Evolutionary conservation across 1,140 invertebrate species (phyloP).

Genomic region (Pollicipes pollicipes): DNA sequence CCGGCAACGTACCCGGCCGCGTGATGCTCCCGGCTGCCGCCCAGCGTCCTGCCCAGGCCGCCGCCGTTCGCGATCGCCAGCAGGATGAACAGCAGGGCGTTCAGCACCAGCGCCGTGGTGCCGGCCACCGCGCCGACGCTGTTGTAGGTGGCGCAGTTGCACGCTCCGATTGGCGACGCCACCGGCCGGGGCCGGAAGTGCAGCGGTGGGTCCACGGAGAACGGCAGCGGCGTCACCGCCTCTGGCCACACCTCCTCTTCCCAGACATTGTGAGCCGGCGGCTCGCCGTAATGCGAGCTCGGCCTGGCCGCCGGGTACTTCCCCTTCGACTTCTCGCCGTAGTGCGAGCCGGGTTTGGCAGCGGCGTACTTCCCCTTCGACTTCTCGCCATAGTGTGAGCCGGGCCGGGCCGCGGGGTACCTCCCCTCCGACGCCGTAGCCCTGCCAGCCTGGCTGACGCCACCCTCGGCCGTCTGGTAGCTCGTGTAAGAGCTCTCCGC

Average conservation of each 20-base stretch:
- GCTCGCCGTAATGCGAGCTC: too few relatives aligned
- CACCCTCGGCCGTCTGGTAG: neutral
- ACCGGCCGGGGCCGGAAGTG: neutral
- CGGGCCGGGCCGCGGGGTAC: neutral
- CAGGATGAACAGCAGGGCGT: neutral
- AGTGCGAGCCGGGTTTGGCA: neutral
- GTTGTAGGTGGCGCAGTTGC: constrained; percentile 4
- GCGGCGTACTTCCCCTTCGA: neutral
- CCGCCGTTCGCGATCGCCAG: neutral
- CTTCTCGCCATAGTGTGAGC: neutral
- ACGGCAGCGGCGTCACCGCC: neutral
- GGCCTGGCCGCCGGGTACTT: too few relatives aligned
- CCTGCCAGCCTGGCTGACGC: too few relatives aligned
- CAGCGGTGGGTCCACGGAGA: neutral
- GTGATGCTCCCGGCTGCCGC: neutral
- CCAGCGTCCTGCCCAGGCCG: neutral
- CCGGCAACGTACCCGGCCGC: neutral
- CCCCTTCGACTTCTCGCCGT: neutral
- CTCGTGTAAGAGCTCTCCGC: neutral
- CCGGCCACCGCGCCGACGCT: neutral
- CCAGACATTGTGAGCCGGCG: too few relatives aligned
- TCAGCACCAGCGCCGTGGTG: neutral
- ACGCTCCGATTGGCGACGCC: neutral
- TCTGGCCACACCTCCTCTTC: neutral
- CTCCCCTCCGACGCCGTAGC: too few relatives aligned